These are phyloP conservation scores for Byasa hedistus DNA, from an alignment of 2,888 invertebrate genomes.

Conservation along the genomic window DNA sequence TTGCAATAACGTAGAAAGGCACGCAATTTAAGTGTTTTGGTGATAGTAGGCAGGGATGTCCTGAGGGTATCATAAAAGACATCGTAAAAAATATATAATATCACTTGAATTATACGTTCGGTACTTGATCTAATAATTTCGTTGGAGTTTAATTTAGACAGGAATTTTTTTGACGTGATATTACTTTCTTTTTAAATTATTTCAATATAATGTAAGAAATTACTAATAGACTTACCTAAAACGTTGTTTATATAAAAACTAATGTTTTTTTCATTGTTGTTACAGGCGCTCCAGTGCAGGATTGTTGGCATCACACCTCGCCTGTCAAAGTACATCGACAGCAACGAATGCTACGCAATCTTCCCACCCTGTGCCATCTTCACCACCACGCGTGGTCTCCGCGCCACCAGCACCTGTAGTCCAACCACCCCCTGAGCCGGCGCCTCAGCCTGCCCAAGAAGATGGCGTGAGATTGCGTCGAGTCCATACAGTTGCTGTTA, in stretches of 20 bases:
- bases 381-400: conserved; percentile 68
- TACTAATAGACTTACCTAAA: not conserved
- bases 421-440: conserved; percentile 51
- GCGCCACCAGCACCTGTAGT: conserved; percentile 54
- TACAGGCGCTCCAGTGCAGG: conserved; percentile 74
- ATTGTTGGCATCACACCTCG: conserved; percentile 67
- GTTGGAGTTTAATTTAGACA: not conserved
- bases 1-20: conserved; percentile 3
- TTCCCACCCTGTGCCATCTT: conserved; percentile 62
- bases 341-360: conserved; percentile 56
- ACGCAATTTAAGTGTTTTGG: not conserved
- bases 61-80: conserved; percentile 2
- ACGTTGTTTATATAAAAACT: not conserved
- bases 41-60: not conserved
- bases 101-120: not conserved
- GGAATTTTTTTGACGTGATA: not conserved
- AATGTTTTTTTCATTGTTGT: conserved; percentile 41
- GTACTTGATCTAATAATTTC: not conserved
- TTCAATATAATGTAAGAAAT: not conserved
- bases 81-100: not conserved
- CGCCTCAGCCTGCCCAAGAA: conserved; percentile 67
- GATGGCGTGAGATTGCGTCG: conserved; percentile 71
- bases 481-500: conserved; percentile 67
- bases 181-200: not conserved
- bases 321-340: conserved; percentile 65